Evolutionary conservation across 2,113 vertebrate species (phyloP).

Genomic region (Stigmatopora argus): DNA sequence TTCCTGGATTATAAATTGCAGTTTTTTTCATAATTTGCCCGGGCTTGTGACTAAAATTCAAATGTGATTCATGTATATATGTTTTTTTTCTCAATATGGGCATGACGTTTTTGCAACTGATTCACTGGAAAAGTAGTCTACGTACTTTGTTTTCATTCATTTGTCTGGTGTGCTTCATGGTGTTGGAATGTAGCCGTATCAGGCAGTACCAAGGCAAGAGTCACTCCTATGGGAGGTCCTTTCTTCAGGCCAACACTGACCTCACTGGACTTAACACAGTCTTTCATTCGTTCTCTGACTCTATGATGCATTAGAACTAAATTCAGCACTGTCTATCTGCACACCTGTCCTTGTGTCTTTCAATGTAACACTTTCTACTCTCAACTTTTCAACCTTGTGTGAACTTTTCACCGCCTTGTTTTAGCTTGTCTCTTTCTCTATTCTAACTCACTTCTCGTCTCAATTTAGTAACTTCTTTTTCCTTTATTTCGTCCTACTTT

Average conservation of each 20-base stretch:
- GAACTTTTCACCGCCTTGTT: not conserved
- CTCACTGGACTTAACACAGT: constrained; percentile 41
- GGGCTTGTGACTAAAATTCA: no score
- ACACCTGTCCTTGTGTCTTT: constrained; percentile 7
- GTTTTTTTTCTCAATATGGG: not conserved
- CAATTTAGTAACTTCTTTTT: not conserved
- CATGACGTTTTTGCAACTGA: not conserved
- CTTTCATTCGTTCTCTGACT: constrained; percentile 12
- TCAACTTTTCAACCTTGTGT: constrained; percentile 2
- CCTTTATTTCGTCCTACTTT: not conserved
- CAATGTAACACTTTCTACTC: not conserved
- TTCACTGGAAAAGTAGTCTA: constrained; percentile 21
- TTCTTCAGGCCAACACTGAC: constrained; percentile 27
- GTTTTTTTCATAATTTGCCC: not conserved
- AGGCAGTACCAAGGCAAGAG: constrained; percentile 60
- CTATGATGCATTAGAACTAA: constrained; percentile 7
- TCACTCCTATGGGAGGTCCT: constrained; percentile 26
- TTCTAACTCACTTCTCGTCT: constrained; percentile 4
- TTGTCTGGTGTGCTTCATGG: constrained; percentile 46
- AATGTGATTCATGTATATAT: no score
- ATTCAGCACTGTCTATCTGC: constrained; percentile 1
- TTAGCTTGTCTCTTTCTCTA: not conserved
- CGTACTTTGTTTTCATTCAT: constrained; percentile 41
- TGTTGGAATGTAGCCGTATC: constrained; percentile 65
- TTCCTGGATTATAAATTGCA: constrained; percentile 37